phyloP scores from a whole-genome alignment of 2,797 vertebrate species.

The Picus viridis region DNA sequence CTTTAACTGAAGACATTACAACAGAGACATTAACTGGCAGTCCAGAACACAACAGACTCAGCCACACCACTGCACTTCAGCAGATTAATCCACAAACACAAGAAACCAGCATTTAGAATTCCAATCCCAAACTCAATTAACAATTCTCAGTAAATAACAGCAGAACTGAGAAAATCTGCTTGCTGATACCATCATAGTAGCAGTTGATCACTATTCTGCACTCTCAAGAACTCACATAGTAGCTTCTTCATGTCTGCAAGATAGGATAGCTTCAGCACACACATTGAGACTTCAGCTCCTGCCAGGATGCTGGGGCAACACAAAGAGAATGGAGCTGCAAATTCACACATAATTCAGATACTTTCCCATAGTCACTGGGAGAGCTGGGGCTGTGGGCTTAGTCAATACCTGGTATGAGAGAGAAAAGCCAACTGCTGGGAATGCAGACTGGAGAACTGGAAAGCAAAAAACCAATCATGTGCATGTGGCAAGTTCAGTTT shows the following conservation, averaged over 20 bases:
- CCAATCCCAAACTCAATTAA: background rate
- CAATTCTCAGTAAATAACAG: background rate
- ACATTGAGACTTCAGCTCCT: rapidly evolving
- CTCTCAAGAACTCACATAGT: background rate
- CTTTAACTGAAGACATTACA: background rate
- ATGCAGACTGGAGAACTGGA: background rate
- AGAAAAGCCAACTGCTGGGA: background rate
- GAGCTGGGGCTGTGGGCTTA: too few relatives aligned
- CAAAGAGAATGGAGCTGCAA: rapidly evolving
- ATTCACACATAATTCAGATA: background rate
- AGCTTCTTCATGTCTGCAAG: rapidly evolving
- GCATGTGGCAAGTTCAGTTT: background rate
- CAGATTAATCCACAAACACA: background rate
- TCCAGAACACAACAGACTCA: background rate
- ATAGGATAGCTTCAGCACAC: rapidly evolving
- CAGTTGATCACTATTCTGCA: rapidly evolving
- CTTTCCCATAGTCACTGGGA: background rate
- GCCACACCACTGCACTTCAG: background rate
- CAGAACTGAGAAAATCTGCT: background rate
- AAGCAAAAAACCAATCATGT: background rate
- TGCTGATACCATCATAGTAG: rapidly evolving
- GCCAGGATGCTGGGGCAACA: background rate
- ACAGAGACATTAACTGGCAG: background rate
- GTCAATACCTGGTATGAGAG: background rate
- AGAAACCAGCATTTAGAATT: background rate